A percentile compares a stretch with the other conserved stretches of the same genome.
Evolutionary conservation across 2,797 vertebrate genomes (phyloP).

Genomic region (Thalassophryne amazonica): DNA sequence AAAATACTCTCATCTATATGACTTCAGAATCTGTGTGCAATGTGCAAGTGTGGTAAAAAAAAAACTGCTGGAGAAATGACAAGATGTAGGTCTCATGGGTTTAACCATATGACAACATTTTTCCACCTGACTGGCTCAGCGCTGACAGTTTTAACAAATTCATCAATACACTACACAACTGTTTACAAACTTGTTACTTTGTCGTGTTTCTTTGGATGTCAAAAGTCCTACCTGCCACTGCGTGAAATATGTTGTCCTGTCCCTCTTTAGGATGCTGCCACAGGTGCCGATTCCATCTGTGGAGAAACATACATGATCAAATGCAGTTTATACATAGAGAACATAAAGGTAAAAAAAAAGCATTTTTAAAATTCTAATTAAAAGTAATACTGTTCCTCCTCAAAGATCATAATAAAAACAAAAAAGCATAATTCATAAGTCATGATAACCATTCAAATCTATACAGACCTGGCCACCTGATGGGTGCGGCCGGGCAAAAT

Average conservation of each 20-base stretch:
- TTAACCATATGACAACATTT: conserved; percentile 35
- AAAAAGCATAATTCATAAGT: too few species aligned
- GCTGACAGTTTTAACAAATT: conserved; percentile 15
- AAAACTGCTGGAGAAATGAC: conserved; percentile 31
- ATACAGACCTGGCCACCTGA: conserved; percentile 16
- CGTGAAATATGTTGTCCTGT: conserved; percentile 32
- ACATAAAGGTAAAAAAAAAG: background rate
- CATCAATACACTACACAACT: conserved; percentile 3
- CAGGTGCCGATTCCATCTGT: conserved; percentile 70
- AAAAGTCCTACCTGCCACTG: conserved; percentile 55
- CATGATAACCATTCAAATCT: too few species aligned
- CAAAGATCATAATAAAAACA: too few species aligned
- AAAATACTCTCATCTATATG: conserved; percentile 54
- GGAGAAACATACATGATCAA: conserved; percentile 7
- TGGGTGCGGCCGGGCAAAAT: conserved; percentile 8
- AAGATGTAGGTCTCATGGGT: conserved; percentile 27
- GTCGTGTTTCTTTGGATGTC: background rate
- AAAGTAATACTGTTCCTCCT: too few species aligned
- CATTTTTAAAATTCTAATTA: background rate
- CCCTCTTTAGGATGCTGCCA: conserved; percentile 49
- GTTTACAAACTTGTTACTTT: conserved; percentile 20
- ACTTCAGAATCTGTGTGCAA: conserved; percentile 8
- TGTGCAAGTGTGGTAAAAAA: conserved; percentile 11
- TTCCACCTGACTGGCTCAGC: conserved; percentile 35
- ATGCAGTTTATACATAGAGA: background rate